Evolutionary conservation across 2,113 vertebrate species (phyloP).

Genomic region (Amphiprion percula): DNA sequence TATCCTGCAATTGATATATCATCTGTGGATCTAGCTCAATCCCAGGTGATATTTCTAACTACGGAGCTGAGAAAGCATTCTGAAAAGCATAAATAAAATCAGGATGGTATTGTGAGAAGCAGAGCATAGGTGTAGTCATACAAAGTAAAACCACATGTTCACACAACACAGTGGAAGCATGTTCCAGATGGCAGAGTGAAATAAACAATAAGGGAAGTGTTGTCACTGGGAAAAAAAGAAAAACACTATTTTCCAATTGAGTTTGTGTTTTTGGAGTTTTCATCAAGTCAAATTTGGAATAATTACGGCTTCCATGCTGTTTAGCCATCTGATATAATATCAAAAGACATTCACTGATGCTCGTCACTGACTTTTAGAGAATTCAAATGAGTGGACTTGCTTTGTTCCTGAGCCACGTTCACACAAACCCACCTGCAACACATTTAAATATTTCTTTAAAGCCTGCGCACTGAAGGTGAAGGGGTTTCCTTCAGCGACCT

Average conservation of each 20-base stretch:
- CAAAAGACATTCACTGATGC: conserved; percentile 1
- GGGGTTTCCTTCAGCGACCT: conserved; percentile 27
- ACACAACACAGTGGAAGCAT: neutral
- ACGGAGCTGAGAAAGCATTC: neutral
- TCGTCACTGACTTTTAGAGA: conserved; percentile 10
- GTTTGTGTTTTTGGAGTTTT: conserved; percentile 9
- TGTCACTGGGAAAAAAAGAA: neutral
- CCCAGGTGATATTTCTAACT: neutral
- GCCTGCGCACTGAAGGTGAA: neutral
- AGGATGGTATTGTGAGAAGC: neutral
- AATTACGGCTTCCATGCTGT: conserved; percentile 8
- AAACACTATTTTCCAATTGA: neutral
- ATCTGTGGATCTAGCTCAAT: conserved; percentile 1
- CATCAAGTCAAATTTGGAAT: neutral
- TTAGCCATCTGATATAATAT: conserved; percentile 21
- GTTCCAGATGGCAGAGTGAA: neutral
- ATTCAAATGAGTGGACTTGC: conserved; percentile 3
- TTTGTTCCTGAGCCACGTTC: neutral
- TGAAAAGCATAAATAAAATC: neutral
- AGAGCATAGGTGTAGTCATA: conserved; percentile 1
- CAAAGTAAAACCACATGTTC: conserved; percentile 1
- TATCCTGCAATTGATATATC: conserved; percentile 8
- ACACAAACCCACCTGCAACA: neutral
- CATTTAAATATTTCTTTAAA: conserved; percentile 25
- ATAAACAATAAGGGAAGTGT: conserved; percentile 4